These are phyloP conservation scores for Manis javanica DNA, from an alignment of 2,797 vertebrate genomes.

Conservation along the genomic window DNA sequence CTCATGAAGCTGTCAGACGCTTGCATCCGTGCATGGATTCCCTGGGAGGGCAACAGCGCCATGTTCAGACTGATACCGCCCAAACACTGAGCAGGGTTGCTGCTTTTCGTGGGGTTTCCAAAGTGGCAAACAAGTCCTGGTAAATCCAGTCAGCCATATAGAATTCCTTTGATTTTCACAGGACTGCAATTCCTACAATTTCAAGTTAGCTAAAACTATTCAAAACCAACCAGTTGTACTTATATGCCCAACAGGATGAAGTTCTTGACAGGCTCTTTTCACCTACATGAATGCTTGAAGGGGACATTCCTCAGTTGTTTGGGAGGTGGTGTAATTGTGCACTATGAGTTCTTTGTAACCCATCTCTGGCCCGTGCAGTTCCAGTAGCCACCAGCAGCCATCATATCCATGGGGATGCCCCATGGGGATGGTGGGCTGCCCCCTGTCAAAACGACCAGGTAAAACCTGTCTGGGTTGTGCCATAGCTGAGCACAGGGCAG, in stretches of 20 bases:
- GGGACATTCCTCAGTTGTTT: background rate
- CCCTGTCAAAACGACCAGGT: background rate
- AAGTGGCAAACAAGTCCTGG: background rate
- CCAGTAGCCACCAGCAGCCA: background rate
- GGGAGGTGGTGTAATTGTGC: background rate
- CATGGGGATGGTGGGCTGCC: background rate
- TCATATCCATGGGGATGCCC: background rate
- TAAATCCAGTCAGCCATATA: background rate
- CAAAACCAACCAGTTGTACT: background rate
- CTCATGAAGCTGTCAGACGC: too few relatives aligned
- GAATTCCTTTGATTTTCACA: background rate
- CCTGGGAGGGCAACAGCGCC: too few relatives aligned
- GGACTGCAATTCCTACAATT: background rate
- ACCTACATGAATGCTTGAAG: background rate
- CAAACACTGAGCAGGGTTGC: too few relatives aligned
- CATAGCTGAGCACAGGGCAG: background rate
- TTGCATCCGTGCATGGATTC: too few relatives aligned
- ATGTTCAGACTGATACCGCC: too few relatives aligned
- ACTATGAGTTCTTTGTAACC: background rate
- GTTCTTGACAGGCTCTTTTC: background rate
- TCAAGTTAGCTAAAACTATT: background rate
- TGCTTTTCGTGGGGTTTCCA: background rate
- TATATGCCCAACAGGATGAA: background rate
- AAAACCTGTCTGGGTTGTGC: too few relatives aligned
- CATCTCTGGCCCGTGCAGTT: background rate